A percentile compares a stretch with the other conserved stretches of the same genome.
phyloP scores from a whole-genome alignment of 2,797 vertebrate species.

The Microhierax caerulescens region DNA sequence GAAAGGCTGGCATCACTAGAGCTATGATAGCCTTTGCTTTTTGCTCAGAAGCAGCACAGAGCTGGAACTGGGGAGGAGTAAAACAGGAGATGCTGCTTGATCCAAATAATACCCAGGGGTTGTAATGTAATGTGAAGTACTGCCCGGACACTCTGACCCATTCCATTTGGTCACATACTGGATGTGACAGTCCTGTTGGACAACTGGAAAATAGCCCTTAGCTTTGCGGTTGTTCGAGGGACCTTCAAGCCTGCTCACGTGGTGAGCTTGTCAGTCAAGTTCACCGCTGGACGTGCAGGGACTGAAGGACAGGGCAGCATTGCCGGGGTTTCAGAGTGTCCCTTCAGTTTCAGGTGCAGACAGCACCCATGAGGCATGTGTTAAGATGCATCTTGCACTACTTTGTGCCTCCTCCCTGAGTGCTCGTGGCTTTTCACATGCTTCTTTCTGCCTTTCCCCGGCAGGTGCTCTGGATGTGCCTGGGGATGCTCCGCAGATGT shows the following conservation, averaged over 20 bases:
- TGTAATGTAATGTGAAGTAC: not conserved
- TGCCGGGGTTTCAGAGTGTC: not conserved
- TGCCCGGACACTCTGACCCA: not conserved
- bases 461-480: not conserved
- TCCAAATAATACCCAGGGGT: not conserved
- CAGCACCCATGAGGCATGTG: not conserved
- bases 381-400: not conserved
- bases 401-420: not conserved
- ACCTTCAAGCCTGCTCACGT: not conserved
- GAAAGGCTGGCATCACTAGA: not conserved
- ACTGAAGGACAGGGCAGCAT: not conserved
- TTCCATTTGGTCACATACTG: not conserved
- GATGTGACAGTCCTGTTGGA: not conserved
- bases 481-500: rapidly evolving
- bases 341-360: not conserved
- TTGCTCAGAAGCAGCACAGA: not conserved
- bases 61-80: not conserved
- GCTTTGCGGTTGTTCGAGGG: not conserved
- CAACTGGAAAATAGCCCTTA: not conserved
- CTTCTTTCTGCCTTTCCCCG: not conserved
- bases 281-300: not conserved
- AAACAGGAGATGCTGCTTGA: not conserved
- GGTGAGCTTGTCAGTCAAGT: not conserved
- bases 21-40: not conserved
- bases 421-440: rapidly evolving